Evolutionary conservation across 2,113 vertebrate species (phyloP), one percentile per base, ranked within the genome.

Genomic region (Albula goreensis): DNA sequence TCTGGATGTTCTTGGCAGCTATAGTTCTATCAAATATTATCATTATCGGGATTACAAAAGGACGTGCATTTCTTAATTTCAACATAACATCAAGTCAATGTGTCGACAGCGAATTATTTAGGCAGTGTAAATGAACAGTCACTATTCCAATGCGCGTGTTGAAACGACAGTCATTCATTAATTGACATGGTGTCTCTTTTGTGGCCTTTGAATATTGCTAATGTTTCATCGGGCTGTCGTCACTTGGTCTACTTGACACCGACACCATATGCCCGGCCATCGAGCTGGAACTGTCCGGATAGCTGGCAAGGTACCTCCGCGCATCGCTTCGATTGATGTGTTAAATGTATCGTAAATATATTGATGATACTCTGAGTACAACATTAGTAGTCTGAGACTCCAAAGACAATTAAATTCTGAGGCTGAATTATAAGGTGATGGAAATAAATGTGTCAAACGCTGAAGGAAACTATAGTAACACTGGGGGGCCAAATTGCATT

Each of bases 241-340:
- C 70, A 74, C 22, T 74, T 31, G 22, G 70, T 22, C 22, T 74
- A n/a, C 70, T 74, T 74, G 70, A n/a, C 70, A 31, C 70, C 70
- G 31, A 74, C 70, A 74, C 70, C 70, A 74, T 25, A 74, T 74
- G 70, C 70, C 70, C n/a, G 70, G 70, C 70, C 70, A 74, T 74
- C 70, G 7, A 19, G n/a, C 22, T 74, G 70, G 10, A 74, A 31
- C n/a, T 25, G 8, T 74, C 70, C 4, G 22, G 70, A 74, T n/a
- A 74, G n/a, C 22, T 31, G 70, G 7, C n/a, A n/a, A 31, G 5
- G 5, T 74, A n/a, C 70, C 5, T 31, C 2, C 31, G 22, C 70
- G n/a, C 22, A 22, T 74, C 31, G n/a, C 25, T 74, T 74, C 70
- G 2, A 11, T 19, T 31, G 53, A 6, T 11, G 5, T 7, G 4